Evolutionary conservation across 2,797 vertebrate genomes (phyloP), one percentile per base, ranked within the genome.

Genomic region (Pyrocephalus nanus): DNA sequence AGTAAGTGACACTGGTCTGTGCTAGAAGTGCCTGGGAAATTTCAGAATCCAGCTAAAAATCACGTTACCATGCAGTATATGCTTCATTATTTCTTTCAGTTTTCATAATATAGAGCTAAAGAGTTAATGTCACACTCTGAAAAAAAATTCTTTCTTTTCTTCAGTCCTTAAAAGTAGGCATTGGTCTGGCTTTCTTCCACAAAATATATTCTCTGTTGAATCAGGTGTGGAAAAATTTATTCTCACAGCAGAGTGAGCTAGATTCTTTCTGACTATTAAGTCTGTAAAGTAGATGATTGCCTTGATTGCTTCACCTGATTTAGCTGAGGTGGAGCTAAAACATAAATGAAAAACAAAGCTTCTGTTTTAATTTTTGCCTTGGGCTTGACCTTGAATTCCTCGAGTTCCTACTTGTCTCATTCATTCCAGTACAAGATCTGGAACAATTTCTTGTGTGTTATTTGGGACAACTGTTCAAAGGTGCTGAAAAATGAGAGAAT

Each of bases 321-420:
- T 67, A 72, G 53, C 7, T 61, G 43, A 95, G 50, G 57, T 69
- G 69, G 25, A 86, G 78, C 30, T 93, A 80, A 92, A 91, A 94
- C 25, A 23, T 74, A 86, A 95, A 86, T 77, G 22, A 74, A 91
- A 93, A 92, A 47, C 30, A 91, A 90, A 74, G 17, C 57, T 87
- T 83, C 65, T 86, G 17, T 29, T 69, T 76, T 89, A 96, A 83
- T 96, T 75, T 91, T 93, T 89, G 86, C 84, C 93, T 95, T 90
- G 23, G 78, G 75, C 72, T 92, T 93, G 86, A 86, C 40, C 84
- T 86, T 72, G 50, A 86, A 47, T 94, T 96, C 91, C 86, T 94
- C 12, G 6, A 91, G 84, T 88, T 96, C 65, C n/a, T 92, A 80
- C 81, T 91, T 91, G 84, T 43, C 65, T 69, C 8, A 4, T 43